Evolutionary conservation across 2,888 invertebrate genomes (phyloP), one percentile per base, ranked within the genome.

Genomic region (Tipula unca): DNA sequence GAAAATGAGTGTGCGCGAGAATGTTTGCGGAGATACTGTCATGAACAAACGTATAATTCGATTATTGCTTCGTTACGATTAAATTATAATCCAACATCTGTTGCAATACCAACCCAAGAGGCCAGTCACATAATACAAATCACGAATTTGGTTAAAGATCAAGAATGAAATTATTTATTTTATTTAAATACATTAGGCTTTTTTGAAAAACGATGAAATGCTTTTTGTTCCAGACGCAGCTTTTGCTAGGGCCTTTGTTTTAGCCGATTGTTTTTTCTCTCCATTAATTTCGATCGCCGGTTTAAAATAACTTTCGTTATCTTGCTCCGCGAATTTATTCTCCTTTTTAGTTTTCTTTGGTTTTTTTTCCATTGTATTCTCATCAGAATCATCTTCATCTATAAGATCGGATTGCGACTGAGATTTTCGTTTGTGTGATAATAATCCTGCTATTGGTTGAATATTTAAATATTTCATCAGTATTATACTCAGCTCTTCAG

Each of bases 151-250:
- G 25, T 17, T 3, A 54, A 54, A 20, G 25, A 69, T 17, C 17
- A 48, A 83, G 10, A 17, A 35, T 32, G 32, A 32, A 32, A 32
- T n/a, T 32, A 32, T 83, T 35, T 35, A 32, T 35, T 83, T 83
- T 29, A 32, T 32, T n/a, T 83, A 32, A 83, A 32, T 29, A 83
- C 17, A 35, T 36, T 39, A 84, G 13, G 13, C 20, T 87, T 96
- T 95, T 87, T 93, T 93, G 89, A 96, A 96, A 91, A 96, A 96
- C 39, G 94, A 94, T 85, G 95, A 93, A 89, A 96, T 96, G 88
- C 93, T 95, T 91, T 96, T 96, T 35, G 95, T 94, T 85, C 96
- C 95, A 88, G 93, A 92, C 36, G 96, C 96, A 86, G 96, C 95
- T 90, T 95, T 96, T 88, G 94, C 93, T 88, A 94, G 91, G 0